Evolutionary conservation across 2,888 invertebrate genomes (phyloP).

Genomic region (Geophilus truncorum): DNA sequence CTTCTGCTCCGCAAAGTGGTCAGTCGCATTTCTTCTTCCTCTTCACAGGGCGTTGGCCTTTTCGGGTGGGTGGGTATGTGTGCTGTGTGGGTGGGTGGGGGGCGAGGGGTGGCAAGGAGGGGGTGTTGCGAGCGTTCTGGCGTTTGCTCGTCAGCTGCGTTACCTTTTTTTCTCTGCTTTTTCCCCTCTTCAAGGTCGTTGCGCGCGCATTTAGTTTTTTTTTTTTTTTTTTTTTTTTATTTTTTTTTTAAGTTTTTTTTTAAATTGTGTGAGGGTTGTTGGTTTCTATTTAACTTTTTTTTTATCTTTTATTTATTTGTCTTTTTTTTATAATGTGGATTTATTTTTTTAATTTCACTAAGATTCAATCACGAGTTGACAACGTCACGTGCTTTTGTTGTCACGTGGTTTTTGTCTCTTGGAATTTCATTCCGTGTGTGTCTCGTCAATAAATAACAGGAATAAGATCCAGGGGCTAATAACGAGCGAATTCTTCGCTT

Average conservation of each 20-base stretch:
- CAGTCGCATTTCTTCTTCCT: not conserved
- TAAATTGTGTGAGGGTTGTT: slow-evolving; percentile 13
- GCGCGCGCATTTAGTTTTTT: not conserved
- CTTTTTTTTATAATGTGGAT: not conserved
- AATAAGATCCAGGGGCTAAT: slow-evolving; percentile 25
- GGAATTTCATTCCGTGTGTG: slow-evolving; percentile 25
- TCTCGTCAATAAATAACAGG: slow-evolving; percentile 21
- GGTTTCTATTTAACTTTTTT: slow-evolving; percentile 20
- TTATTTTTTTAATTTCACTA: not conserved
- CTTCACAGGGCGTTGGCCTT: not conserved
- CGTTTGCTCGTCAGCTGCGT: slow-evolving; percentile 10
- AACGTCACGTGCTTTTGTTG: not conserved
- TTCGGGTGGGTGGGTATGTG: slow-evolving; percentile 22
- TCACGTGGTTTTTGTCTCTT: slow-evolving; percentile 8
- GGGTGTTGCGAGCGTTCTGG: slow-evolving; percentile 2
- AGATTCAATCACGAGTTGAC: not conserved
- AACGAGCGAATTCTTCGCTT: slow-evolving; percentile 5
- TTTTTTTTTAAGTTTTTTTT: not conserved
- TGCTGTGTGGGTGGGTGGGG: not conserved
- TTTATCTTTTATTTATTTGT: not conserved
- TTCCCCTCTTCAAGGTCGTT: slow-evolving; percentile 27
- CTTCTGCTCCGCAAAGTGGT: slow-evolving; percentile 6
- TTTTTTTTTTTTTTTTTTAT: not conserved
- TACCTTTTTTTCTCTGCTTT: not conserved
- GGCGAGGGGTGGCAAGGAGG: not conserved